These are phyloP conservation scores for Raillietiella orientalis DNA, from an alignment of 2,888 invertebrate genomes.

Conservation along the genomic window DNA sequence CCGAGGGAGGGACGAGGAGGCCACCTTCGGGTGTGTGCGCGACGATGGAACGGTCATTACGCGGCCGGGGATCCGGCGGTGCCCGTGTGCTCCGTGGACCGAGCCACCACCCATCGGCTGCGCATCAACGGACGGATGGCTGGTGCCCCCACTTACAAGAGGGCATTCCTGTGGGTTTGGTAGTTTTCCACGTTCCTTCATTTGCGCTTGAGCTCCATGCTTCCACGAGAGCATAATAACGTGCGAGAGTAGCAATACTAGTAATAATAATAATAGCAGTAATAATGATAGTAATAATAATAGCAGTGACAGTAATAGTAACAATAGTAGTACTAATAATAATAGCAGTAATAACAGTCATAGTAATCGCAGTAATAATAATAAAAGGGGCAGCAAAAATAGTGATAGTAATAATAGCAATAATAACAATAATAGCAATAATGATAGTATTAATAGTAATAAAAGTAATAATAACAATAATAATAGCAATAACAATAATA, in stretches of 20 bases:
- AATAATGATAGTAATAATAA: neutral
- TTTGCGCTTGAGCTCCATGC: no score
- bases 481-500: neutral
- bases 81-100: no score
- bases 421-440: neutral
- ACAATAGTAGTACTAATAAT: slow-evolving; percentile 1
- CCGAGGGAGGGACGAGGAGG: no score
- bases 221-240: no score
- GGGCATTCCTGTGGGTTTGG: no score
- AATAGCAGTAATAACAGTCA: neutral
- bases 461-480: neutral
- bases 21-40: no score
- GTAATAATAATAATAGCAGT: neutral
- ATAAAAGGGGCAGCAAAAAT: neutral
- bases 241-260: neutral
- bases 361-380: slow-evolving; percentile 2
- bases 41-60: no score
- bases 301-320: neutral
- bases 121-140: no score
- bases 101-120: no score
- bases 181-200: no score
- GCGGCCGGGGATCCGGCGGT: no score
- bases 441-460: slow-evolving; percentile 1
- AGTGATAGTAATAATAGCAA: neutral
- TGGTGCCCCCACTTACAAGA: no score